These are phyloP conservation scores for Anticlea derivata DNA, from an alignment of 2,888 invertebrate species.

Conservation along the genomic window DNA sequence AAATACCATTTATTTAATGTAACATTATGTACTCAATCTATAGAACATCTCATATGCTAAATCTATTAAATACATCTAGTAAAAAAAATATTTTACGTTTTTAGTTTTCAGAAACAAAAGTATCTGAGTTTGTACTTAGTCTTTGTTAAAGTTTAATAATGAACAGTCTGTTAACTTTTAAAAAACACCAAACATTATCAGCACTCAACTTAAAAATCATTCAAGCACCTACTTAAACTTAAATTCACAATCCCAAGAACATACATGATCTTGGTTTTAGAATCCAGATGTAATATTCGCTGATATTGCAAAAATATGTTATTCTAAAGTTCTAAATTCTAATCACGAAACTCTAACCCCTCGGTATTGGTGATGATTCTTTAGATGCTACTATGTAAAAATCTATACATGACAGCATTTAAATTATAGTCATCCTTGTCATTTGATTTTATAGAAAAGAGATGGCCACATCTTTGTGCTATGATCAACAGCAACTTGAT, in stretches of 20 bases:
- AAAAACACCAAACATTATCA: conserved; percentile 6
- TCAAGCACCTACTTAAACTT: neutral
- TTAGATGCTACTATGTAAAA: too few relatives aligned
- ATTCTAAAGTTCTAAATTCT: too few relatives aligned
- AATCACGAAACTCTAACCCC: too few relatives aligned
- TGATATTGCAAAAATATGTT: too few relatives aligned
- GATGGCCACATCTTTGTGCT: too few relatives aligned
- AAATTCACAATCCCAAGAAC: neutral
- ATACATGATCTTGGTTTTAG: too few relatives aligned
- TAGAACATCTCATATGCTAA: conserved; percentile 32
- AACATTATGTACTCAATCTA: conserved; percentile 16
- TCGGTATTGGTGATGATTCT: too few relatives aligned
- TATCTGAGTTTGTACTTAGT: neutral
- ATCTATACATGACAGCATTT: too few relatives aligned
- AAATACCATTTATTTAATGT: neutral
- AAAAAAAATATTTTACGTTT: too few relatives aligned
- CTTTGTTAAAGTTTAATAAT: neutral
- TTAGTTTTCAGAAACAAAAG: conserved; percentile 10
- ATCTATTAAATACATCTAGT: conserved; percentile 6
- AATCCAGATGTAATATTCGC: neutral
- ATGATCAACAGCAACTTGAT: too few relatives aligned
- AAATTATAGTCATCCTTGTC: too few relatives aligned
- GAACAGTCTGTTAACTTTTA: neutral
- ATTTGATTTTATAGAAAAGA: too few relatives aligned
- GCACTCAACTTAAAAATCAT: neutral